phyloP scores from a whole-genome alignment of 2,888 invertebrate genomes.

The Neuroscelio doddi region DNA sequence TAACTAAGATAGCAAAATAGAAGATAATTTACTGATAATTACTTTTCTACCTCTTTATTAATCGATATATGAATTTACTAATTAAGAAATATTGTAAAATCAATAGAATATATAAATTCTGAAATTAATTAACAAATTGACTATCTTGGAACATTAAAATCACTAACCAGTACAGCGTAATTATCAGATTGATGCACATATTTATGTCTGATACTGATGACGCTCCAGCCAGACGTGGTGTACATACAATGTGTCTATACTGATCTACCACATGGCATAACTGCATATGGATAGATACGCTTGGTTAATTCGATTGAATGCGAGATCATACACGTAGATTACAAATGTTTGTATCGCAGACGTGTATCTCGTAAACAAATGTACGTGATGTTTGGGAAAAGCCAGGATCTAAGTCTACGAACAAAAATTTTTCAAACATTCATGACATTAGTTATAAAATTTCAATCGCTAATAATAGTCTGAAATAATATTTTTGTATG shows the following conservation, averaged over 20 bases:
- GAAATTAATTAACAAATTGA: not conserved
- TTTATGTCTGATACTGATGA: conserved; percentile 55
- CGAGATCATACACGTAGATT: conserved; percentile 7
- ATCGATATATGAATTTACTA: too few species aligned
- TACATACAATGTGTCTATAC: conserved; percentile 61
- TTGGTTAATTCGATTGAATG: conserved; percentile 14
- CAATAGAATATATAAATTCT: too few species aligned
- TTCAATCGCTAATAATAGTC: too few species aligned
- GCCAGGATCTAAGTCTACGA: not conserved
- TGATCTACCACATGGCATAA: conserved; percentile 59
- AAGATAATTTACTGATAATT: too few species aligned
- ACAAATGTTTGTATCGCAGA: conserved; percentile 1
- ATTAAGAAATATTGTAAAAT: too few species aligned
- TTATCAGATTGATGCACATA: conserved; percentile 53
- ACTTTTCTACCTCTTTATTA: too few species aligned
- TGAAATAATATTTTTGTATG: not conserved
- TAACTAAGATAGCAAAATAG: too few species aligned
- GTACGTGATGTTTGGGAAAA: conserved; percentile 12
- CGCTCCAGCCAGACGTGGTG: conserved; percentile 50
- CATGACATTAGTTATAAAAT: not conserved
- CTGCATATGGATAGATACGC: conserved; percentile 2
- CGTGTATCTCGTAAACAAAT: not conserved
- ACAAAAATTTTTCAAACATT: not conserved
- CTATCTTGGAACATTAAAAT: not conserved
- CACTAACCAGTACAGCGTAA: not conserved